A percentile compares a stretch with the other conserved stretches of the same genome.
Conservation (phyloP, 2,113 vertebrate species). For the Aleadryas rufinucha region DNA sequence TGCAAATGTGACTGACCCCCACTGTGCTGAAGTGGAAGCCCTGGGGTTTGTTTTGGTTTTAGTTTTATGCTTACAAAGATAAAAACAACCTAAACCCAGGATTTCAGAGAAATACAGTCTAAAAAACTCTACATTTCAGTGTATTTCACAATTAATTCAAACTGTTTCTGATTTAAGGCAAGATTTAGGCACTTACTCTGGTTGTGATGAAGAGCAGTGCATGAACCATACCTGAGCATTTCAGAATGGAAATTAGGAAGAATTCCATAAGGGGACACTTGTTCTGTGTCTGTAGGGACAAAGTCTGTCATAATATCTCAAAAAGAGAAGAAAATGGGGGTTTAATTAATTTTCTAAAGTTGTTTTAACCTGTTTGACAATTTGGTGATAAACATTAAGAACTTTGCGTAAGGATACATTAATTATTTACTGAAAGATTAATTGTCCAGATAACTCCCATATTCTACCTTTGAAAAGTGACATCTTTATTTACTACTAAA, state of each 20-base stretch:
- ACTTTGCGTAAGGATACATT: background rate
- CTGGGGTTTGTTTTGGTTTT: background rate
- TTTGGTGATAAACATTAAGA: background rate
- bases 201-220: background rate
- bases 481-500: background rate
- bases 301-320: background rate
- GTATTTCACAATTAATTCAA: background rate
- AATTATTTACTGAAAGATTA: background rate
- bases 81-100: background rate
- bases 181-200: background rate
- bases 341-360: background rate
- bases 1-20: background rate
- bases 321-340: background rate
- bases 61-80: background rate
- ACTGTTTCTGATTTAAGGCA: background rate
- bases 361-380: background rate
- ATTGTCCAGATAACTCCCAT: background rate
- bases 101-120: background rate
- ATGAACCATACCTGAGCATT: background rate
- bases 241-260: background rate
- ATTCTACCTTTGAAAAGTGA: background rate
- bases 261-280: background rate
- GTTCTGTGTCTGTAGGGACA: background rate
- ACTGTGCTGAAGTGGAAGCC: background rate
- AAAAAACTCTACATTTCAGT: background rate